These are phyloP conservation scores for Xestobium rufovillosum DNA, from an alignment of 2,888 invertebrate species.

Conservation along the genomic window DNA sequence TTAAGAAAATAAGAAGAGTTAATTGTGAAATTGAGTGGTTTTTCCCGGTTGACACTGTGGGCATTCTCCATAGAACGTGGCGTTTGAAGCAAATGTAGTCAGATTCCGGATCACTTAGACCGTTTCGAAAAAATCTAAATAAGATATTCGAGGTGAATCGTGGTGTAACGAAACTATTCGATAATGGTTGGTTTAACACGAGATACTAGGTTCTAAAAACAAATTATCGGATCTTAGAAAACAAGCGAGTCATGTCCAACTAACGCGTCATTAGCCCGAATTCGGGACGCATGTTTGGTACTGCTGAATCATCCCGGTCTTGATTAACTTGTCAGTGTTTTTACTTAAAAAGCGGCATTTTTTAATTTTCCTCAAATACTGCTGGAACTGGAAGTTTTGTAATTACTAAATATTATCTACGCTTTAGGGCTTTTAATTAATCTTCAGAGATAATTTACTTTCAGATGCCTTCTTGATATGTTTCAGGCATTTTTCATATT, in stretches of 20 bases:
- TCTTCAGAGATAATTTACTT: constrained; percentile 15
- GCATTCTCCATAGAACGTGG: too few species aligned
- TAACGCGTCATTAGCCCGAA: constrained; percentile 38
- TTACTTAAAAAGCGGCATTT: constrained; percentile 38
- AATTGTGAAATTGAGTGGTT: too few species aligned
- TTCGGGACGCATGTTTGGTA: constrained; percentile 40
- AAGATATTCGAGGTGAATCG: too few species aligned
- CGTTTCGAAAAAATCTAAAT: too few species aligned
- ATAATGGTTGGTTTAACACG: constrained; percentile 3
- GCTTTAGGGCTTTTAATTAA: constrained; percentile 28
- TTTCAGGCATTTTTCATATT: neutral
- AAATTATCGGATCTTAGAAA: constrained; percentile 28
- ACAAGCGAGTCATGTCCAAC: constrained; percentile 33
- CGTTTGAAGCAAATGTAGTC: too few species aligned
- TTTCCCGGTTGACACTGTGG: too few species aligned
- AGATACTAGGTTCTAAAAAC: constrained; percentile 22
- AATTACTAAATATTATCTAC: constrained; percentile 34
- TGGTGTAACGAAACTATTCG: too few species aligned
- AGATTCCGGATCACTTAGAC: too few species aligned
- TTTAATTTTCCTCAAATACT: constrained; percentile 22
- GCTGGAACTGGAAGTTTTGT: constrained; percentile 25
- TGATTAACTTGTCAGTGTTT: constrained; percentile 45
- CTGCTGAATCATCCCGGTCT: constrained; percentile 37
- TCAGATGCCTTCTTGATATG: constrained; percentile 2
- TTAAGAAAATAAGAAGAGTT: too few species aligned